Evolutionary conservation across 2,888 invertebrate genomes (phyloP).

Genomic region (Zaprionus obscuricornis): DNA sequence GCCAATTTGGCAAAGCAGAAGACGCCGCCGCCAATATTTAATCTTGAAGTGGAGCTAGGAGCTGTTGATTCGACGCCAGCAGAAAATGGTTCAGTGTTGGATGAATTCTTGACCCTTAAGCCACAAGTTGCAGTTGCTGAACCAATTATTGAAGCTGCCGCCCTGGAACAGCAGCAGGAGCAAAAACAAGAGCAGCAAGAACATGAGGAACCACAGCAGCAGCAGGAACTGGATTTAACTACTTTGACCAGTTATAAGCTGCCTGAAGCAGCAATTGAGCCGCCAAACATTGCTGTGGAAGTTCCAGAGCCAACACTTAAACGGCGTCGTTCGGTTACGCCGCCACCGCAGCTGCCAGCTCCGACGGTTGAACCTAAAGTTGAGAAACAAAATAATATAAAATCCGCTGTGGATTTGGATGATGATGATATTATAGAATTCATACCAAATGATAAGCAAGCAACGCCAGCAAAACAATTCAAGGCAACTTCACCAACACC

Average conservation of each 20-base stretch:
- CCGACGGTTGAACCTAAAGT: background rate
- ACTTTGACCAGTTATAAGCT: constrained; percentile 6
- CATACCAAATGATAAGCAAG: constrained; percentile 16
- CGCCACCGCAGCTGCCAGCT: constrained; percentile 24
- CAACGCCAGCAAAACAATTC: background rate
- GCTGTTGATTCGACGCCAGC: constrained; percentile 7
- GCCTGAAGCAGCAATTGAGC: background rate
- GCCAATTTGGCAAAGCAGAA: background rate
- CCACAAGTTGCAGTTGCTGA: constrained; percentile 7
- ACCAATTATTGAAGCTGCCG: constrained; percentile 11
- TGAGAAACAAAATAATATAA: constrained; percentile 27
- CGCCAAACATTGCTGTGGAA: background rate
- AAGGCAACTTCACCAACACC: background rate
- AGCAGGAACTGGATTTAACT: constrained; percentile 1
- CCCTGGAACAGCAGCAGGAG: background rate
- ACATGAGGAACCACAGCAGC: constrained; percentile 3
- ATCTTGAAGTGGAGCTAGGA: constrained; percentile 18
- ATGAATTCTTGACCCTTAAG: constrained; percentile 56
- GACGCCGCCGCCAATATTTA: constrained; percentile 11
- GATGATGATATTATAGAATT: constrained; percentile 54
- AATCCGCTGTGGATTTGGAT: constrained; percentile 16
- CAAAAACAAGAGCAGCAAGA: background rate
- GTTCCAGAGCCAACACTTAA: constrained; percentile 32
- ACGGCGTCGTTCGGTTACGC: constrained; percentile 54
- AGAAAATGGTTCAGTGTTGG: constrained; percentile 49